Percentiles rank a stretch among this genome's conserved stretches.
Conservation (phyloP, 2,888 invertebrate genomes). For the Acronicta alni region DNA sequence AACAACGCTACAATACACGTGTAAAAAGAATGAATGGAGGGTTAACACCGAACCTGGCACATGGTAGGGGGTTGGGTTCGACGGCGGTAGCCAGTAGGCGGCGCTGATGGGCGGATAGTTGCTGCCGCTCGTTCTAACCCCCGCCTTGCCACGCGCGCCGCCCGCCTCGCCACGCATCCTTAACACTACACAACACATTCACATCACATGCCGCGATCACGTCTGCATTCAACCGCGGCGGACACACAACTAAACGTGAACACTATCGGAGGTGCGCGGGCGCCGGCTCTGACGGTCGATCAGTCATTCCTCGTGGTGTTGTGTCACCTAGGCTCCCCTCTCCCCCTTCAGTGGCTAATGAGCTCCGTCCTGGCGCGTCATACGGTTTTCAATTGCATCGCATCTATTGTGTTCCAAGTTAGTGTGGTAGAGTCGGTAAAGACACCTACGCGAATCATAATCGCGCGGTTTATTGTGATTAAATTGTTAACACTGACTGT, state of each 20-base stretch:
- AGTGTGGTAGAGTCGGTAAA: slow-evolving; percentile 39
- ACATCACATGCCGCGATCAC: slow-evolving; percentile 75
- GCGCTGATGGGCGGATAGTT: slow-evolving; percentile 95
- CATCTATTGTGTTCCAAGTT: slow-evolving; percentile 53
- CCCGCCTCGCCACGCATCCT: slow-evolving; percentile 88
- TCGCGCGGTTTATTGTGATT: slow-evolving; percentile 29
- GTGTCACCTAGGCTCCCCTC: slow-evolving; percentile 72
- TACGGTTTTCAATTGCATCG: slow-evolving; percentile 55
- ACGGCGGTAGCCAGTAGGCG: slow-evolving; percentile 95
- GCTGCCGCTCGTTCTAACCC: slow-evolving; percentile 70
- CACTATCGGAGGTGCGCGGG: slow-evolving; percentile 81
- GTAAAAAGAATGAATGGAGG: slow-evolving; percentile 42
- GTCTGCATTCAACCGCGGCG: slow-evolving; percentile 84
- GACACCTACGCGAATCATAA: slow-evolving; percentile 43
- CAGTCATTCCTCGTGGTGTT: slow-evolving; percentile 82
- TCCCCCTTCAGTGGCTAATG: slow-evolving; percentile 75
- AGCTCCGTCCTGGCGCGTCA: slow-evolving; percentile 77
- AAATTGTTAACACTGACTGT: slow-evolving; percentile 23
- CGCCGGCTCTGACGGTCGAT: slow-evolving; percentile 82
- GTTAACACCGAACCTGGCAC: slow-evolving; percentile 92
- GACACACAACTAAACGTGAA: slow-evolving; percentile 77
- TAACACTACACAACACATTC: slow-evolving; percentile 78
- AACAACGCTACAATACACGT: slow-evolving; percentile 39
- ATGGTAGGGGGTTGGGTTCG: slow-evolving; percentile 94
- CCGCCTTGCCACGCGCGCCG: slow-evolving; percentile 85